Percentiles rank a stretch among this genome's conserved stretches.
These are phyloP conservation scores for Nothura maculosa DNA, from an alignment of 2,797 vertebrate species.

Conservation along the genomic window DNA sequence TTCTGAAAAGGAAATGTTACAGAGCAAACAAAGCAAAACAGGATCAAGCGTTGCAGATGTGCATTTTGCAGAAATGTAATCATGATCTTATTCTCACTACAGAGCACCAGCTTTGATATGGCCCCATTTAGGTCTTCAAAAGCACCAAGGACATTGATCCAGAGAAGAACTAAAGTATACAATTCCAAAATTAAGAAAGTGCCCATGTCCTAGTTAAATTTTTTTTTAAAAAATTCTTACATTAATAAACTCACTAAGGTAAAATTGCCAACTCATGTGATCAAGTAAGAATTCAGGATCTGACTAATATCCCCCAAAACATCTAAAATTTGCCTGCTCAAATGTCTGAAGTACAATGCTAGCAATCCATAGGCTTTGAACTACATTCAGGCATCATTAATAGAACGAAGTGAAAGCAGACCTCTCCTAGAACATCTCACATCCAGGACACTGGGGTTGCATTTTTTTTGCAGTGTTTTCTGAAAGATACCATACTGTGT, in stretches of 20 bases:
- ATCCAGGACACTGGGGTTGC: not conserved
- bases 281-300: not conserved
- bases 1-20: constrained; percentile 32
- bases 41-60: not conserved
- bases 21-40: constrained; percentile 28
- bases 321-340: not conserved
- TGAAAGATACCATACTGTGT: not conserved
- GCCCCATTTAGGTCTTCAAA: not conserved
- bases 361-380: not conserved
- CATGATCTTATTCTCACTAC: not conserved
- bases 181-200: not conserved
- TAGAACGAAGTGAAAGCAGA: not conserved
- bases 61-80: not conserved
- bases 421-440: not conserved
- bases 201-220: not conserved
- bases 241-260: not conserved
- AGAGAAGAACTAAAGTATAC: not conserved
- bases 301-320: not conserved
- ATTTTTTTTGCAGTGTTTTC: not conserved
- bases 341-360: fast-evolving
- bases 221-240: not conserved
- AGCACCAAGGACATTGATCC: not conserved
- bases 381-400: not conserved
- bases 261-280: not conserved
- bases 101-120: not conserved